Conservation (phyloP, 2,797 vertebrate species). For the Clarias fuscus region DNA sequence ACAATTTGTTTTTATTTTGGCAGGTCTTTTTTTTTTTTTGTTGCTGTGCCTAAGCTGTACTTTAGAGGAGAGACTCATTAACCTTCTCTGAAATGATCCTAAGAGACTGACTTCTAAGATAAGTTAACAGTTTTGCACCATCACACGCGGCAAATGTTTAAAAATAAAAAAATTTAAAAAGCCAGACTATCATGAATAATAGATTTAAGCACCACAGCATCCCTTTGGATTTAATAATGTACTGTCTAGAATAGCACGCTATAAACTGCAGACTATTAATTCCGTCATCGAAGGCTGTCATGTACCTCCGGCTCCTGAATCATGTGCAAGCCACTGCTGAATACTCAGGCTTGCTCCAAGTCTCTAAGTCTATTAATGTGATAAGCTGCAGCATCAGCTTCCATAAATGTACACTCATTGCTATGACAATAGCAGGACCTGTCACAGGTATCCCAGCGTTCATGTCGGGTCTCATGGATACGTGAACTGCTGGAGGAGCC, state of each 20-base stretch:
- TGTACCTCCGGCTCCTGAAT: conserved; percentile 6
- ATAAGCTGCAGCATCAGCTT: background rate
- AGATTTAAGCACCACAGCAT: conserved; percentile 47
- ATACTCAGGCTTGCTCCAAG: background rate
- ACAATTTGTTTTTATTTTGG: background rate
- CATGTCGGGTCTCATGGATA: conserved; percentile 6
- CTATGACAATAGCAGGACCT: background rate
- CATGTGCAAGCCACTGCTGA: background rate
- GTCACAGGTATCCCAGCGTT: background rate
- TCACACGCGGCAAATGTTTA: conserved; percentile 11
- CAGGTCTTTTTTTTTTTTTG: background rate
- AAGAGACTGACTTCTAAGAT: conserved; percentile 38
- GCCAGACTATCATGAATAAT: conserved; percentile 42
- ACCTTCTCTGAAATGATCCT: conserved; percentile 41
- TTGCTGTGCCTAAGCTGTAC: conserved; percentile 41
- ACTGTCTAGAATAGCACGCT: conserved; percentile 42
- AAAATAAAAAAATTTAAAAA: conserved; percentile 14
- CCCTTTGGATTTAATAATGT: conserved; percentile 48
- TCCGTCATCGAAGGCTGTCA: background rate
- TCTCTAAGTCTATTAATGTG: conserved; percentile 18
- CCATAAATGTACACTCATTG: background rate
- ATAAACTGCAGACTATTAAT: conserved; percentile 38
- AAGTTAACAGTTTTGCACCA: conserved; percentile 4
- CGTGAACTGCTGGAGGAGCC: background rate
- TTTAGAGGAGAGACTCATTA: conserved; percentile 37